Conservation (phyloP, 2,888 invertebrate species). For the Phengaris alcon region DNA sequence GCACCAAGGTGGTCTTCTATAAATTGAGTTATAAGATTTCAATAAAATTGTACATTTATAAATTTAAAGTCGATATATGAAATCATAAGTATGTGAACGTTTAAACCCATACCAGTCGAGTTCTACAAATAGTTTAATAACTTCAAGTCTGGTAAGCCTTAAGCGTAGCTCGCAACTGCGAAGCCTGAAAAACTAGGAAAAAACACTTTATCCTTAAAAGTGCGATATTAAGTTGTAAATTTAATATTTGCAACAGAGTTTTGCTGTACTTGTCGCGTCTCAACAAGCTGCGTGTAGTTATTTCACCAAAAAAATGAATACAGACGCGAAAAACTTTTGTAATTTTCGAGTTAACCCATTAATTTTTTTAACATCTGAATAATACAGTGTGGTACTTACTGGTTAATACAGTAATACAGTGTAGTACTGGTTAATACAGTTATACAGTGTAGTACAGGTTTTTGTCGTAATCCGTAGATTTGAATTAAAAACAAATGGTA, state of each 20-base stretch:
- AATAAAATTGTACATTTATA: background rate
- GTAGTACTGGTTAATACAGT: background rate
- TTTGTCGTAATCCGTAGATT: too few species aligned
- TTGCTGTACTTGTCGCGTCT: background rate
- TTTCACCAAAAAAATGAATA: slow-evolving; percentile 2
- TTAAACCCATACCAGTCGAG: background rate
- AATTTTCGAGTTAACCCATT: background rate
- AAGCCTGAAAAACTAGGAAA: background rate
- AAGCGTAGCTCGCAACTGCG: slow-evolving; percentile 10
- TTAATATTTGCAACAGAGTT: slow-evolving; percentile 1
- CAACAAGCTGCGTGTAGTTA: slow-evolving; percentile 4
- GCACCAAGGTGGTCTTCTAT: background rate
- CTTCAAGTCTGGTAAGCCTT: slow-evolving; percentile 19
- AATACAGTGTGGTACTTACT: background rate
- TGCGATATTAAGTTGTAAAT: slow-evolving; percentile 10
- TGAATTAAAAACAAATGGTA: too few species aligned
- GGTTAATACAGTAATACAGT: background rate
- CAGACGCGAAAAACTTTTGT: background rate
- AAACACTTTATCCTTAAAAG: background rate
- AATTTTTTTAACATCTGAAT: background rate
- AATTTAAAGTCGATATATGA: slow-evolving; percentile 3
- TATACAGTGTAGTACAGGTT: background rate
- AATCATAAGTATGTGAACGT: slow-evolving; percentile 1
- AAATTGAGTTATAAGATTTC: background rate
- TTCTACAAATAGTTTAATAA: slow-evolving; percentile 9